Evolutionary conservation across 2,797 vertebrate genomes (phyloP), one percentile per base, ranked within the genome.

Genomic region (Catharus ustulatus): DNA sequence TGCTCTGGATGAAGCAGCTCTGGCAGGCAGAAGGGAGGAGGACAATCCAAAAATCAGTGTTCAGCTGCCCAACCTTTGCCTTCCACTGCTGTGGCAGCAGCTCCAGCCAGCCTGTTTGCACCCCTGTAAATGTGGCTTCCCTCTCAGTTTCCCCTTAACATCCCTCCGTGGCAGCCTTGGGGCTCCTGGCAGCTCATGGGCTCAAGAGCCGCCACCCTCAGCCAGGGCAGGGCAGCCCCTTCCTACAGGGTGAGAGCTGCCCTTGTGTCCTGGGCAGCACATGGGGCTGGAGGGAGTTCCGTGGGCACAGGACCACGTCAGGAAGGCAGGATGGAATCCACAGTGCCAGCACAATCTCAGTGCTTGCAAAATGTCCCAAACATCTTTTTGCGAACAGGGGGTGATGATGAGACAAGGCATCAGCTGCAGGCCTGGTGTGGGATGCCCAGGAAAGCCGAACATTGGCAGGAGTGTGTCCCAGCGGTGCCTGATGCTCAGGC

Each of bases 251-350:
- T 5, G 40, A 13, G 61, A 64, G 40, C 57, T 54, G 64, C 63
- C 40, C 36, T n/a, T 2, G 0, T 1, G 8, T 18, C 38, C 55
- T 2, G 55, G 27, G 29, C 72, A 36, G 66, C 8, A 3, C 13
- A 1, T 9, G 29, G 36, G 40, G 30, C 16, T 3, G 0, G 15
- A 49, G 15, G 6, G 15, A 8, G 14, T 29, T 10, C 77, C 22
- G 0, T 0, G n/a, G 75, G 12, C 45, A 45, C 11, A 3, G 26
- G 4, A 17, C 40, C 1, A 0, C 1, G 0, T 3, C 43, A 10
- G 52, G 23, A 52, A 26, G 23, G n/a, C 71, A 9, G 66, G 42
- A 36, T 11, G 34, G 36, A 51, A 57, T 42, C 20, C 18, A 15
- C 8, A 2, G 48, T 4, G 17, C 15, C 77, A 40, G 57, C 63